These are phyloP conservation scores for Erinaceus europaeus DNA, from an alignment of 2,113 vertebrate species.

Conservation along the genomic window DNA sequence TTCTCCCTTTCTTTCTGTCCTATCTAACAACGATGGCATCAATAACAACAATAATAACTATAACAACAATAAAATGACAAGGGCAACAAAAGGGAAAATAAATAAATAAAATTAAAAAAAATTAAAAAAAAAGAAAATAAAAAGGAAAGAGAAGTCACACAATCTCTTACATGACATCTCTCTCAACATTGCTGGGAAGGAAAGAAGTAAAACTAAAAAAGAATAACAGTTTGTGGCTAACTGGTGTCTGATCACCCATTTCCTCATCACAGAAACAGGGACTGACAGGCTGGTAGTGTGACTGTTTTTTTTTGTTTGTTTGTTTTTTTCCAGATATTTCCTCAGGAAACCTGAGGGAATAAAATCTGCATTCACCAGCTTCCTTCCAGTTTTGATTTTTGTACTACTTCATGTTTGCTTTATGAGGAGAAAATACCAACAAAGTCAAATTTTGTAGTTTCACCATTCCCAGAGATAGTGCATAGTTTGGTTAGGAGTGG, in stretches of 20 bases:
- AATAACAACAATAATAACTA: no score
- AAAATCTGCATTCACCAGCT: not conserved
- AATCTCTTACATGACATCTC: no score
- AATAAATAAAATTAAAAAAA: no score
- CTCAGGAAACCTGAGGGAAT: fast-evolving
- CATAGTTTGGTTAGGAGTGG: no score
- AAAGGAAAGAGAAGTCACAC: not conserved
- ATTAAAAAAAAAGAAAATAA: no score
- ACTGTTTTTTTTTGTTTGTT: not conserved
- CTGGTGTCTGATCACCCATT: not conserved
- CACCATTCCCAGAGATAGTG: not conserved
- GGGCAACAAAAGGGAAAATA: no score
- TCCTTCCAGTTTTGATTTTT: not conserved
- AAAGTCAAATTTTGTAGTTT: not conserved
- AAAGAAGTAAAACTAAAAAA: not conserved
- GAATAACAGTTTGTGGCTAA: not conserved
- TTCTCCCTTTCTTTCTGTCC: no score
- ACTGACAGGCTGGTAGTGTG: fast-evolving
- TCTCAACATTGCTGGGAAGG: not conserved
- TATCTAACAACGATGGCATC: no score
- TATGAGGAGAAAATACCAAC: not conserved
- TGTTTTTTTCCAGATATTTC: no score
- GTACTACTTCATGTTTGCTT: not conserved
- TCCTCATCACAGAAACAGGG: not conserved
- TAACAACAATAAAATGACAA: not conserved